phyloP scores from a whole-genome alignment of 2,797 vertebrate species.

The Meda fulgida region DNA sequence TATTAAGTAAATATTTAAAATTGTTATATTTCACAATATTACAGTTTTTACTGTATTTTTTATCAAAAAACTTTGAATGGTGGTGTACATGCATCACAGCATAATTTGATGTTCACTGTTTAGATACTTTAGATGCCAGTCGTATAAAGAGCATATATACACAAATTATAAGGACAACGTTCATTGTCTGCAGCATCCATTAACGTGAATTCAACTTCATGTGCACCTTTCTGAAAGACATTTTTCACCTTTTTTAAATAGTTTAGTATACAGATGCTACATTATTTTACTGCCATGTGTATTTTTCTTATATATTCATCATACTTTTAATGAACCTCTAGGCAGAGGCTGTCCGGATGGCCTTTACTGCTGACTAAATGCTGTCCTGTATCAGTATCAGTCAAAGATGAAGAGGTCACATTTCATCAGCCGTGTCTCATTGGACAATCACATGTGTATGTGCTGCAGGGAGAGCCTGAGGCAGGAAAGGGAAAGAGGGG shows the following conservation, averaged over 20 bases:
- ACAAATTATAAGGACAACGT: neutral
- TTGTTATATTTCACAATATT: neutral
- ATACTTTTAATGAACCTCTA: neutral
- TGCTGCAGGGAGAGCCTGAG: constrained; percentile 29
- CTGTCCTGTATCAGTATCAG: constrained; percentile 25
- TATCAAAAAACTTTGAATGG: neutral
- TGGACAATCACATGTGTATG: constrained; percentile 26
- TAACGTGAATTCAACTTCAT: neutral
- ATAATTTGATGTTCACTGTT: neutral
- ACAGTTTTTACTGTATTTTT: neutral
- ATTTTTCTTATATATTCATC: neutral
- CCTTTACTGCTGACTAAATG: constrained; percentile 6
- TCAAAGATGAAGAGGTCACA: constrained; percentile 27
- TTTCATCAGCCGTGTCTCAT: neutral
- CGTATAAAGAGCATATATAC: neutral
- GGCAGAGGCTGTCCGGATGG: neutral
- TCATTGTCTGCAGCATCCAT: neutral
- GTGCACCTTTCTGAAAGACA: neutral
- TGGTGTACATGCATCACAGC: neutral
- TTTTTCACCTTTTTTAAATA: no score
- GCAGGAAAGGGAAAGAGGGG: constrained; percentile 1
- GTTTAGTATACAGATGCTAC: neutral
- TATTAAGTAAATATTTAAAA: neutral
- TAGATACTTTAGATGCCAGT: no score
- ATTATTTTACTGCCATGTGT: neutral